Conservation (phyloP, 2,888 invertebrate species). For the Acrobasis suavella region DNA sequence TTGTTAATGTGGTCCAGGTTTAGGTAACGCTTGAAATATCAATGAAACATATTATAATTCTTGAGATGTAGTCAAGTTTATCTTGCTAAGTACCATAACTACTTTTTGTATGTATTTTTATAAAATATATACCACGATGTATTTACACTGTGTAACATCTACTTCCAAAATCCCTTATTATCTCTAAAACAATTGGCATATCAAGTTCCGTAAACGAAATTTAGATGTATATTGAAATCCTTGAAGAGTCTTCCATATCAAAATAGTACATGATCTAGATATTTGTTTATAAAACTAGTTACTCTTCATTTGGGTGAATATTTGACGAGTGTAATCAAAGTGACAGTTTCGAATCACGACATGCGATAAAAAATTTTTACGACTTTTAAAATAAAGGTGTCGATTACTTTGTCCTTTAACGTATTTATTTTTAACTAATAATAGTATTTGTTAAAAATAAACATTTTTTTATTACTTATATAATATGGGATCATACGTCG, state of each 20-base stretch:
- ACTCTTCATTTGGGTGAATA: slow-evolving; percentile 58
- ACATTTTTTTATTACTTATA: too few species aligned
- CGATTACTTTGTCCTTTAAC: neutral
- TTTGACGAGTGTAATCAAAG: slow-evolving; percentile 39
- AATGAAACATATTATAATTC: slow-evolving; percentile 75
- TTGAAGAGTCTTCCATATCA: slow-evolving; percentile 81
- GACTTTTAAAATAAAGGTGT: neutral
- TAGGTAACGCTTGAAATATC: slow-evolving; percentile 71
- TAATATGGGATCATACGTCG: too few species aligned
- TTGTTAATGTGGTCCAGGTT: slow-evolving; percentile 62
- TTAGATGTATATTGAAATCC: slow-evolving; percentile 64
- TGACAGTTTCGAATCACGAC: neutral
- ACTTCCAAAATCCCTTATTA: slow-evolving; percentile 72
- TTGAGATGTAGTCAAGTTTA: slow-evolving; percentile 61
- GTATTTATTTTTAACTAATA: neutral
- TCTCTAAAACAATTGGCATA: slow-evolving; percentile 78
- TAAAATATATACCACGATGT: slow-evolving; percentile 76
- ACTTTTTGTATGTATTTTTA: slow-evolving; percentile 80
- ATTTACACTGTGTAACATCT: slow-evolving; percentile 74
- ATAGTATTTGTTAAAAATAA: too few species aligned
- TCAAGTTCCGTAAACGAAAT: slow-evolving; percentile 79
- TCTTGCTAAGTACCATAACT: slow-evolving; percentile 63
- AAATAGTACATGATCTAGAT: slow-evolving; percentile 74
- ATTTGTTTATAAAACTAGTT: slow-evolving; percentile 51
- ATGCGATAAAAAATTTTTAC: slow-evolving; percentile 4